These are phyloP conservation scores for Eristalis tenax DNA, from an alignment of 2,888 invertebrate species.

Conservation along the genomic window DNA sequence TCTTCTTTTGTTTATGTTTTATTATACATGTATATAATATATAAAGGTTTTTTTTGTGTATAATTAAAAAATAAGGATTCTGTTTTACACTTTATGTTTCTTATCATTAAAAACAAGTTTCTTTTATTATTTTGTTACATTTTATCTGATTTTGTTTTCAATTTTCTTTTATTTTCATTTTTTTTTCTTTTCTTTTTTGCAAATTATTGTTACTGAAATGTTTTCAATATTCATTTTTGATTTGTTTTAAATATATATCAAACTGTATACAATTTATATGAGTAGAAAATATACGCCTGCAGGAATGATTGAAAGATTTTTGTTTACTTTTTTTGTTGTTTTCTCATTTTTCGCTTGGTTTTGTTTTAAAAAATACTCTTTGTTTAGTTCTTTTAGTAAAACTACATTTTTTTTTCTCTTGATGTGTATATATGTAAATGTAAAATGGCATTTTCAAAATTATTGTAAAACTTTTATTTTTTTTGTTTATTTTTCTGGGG, in stretches of 20 bases:
- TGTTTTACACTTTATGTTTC: conserved; percentile 46
- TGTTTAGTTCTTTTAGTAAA: conserved; percentile 41
- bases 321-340: conserved; percentile 46
- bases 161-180: conserved; percentile 38
- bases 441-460: conserved; percentile 75
- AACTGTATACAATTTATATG: conserved; percentile 69
- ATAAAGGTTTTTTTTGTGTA: conserved; percentile 65
- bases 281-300: conserved; percentile 75
- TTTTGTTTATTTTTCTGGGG: conserved; percentile 74
- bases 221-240: conserved; percentile 56
- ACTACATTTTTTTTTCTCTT: conserved; percentile 65
- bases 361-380: conserved; percentile 54
- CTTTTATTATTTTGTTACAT: conserved; percentile 59
- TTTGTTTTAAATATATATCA: conserved; percentile 70
- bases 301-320: conserved; percentile 73
- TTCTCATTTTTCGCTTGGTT: conserved; percentile 57
- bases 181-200: neutral
- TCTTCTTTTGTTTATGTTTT: conserved; percentile 57
- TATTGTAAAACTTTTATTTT: conserved; percentile 77
- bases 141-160: conserved; percentile 72
- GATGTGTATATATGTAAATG: conserved; percentile 68
- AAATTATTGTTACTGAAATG: conserved; percentile 64
- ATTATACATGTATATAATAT: conserved; percentile 68
- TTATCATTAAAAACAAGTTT: conserved; percentile 55
- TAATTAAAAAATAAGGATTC: conserved; percentile 70